Conservation (phyloP, 2,113 vertebrate genomes). For the Pelvicachromis taeniatus region DNA sequence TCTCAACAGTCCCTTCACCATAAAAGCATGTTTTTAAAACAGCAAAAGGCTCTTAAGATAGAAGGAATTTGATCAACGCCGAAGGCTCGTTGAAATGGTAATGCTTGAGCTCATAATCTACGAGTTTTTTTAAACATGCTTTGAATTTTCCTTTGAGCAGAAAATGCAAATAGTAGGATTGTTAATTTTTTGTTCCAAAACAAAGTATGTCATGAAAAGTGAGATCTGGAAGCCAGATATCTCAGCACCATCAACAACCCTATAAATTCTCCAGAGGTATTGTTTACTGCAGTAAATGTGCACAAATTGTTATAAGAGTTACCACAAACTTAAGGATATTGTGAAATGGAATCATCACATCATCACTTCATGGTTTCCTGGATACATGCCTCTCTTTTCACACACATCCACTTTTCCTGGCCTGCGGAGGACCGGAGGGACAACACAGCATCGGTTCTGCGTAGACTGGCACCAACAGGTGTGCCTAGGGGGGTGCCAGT, state of each 20-base stretch:
- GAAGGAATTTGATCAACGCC: not conserved
- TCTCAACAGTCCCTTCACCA: not conserved
- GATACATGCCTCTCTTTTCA: not conserved
- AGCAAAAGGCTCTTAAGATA: not conserved
- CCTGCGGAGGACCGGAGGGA: not conserved
- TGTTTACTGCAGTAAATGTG: not conserved
- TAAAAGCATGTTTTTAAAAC: not conserved
- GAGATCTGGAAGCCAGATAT: not conserved
- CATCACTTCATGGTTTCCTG: not conserved
- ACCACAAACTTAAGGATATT: not conserved
- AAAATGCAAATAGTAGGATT: not conserved
- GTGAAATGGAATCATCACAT: not conserved
- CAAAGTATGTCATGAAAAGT: not conserved
- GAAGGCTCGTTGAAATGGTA: not conserved
- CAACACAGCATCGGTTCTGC: not conserved
- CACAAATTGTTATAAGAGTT: not conserved
- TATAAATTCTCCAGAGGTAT: not conserved
- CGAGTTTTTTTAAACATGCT: not conserved
- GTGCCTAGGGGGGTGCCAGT: conserved; percentile 27
- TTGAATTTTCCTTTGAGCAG: not conserved
- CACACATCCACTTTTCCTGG: not conserved
- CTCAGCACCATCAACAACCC: not conserved
- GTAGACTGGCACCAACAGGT: conserved; percentile 66
- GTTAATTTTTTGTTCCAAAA: not conserved
- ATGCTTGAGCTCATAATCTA: not conserved